Evolutionary conservation across 1,140 invertebrate species (phyloP).

Genomic region (Aradophagus sp.): DNA sequence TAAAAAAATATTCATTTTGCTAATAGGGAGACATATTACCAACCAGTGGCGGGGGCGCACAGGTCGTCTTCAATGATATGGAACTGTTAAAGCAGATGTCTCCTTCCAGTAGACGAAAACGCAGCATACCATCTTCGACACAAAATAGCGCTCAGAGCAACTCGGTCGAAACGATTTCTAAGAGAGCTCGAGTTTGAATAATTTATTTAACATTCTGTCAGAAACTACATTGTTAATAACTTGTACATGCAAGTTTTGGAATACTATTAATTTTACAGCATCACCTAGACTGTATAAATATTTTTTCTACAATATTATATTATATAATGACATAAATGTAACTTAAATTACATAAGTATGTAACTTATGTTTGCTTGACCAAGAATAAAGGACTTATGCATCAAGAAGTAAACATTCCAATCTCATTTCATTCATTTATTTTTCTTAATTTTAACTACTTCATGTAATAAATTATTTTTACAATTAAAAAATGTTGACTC

Average conservation of each 20-base stretch:
- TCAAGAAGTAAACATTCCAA: neutral
- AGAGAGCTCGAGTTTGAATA: constrained; percentile 63
- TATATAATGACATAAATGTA: neutral
- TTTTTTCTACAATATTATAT: neutral
- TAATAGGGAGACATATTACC: constrained; percentile 90
- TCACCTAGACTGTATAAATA: constrained; percentile 8
- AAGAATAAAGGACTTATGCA: constrained; percentile 13
- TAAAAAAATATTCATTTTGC: neutral
- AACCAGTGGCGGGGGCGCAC: constrained; percentile 93
- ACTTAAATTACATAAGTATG: constrained; percentile 4
- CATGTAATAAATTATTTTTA: constrained; percentile 52
- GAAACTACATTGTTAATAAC: constrained; percentile 17
- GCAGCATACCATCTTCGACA: constrained; percentile 58
- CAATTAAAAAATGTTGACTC: constrained; percentile 47
- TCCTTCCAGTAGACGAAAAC: constrained; percentile 76
- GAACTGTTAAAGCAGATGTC: constrained; percentile 92
- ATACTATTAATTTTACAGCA: constrained; percentile 1
- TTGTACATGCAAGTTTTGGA: constrained; percentile 11
- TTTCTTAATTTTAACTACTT: constrained; percentile 40
- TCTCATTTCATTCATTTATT: constrained; percentile 15
- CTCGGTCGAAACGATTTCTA: constrained; percentile 54
- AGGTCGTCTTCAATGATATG: constrained; percentile 96
- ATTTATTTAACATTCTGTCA: constrained; percentile 1
- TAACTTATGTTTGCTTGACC: constrained; percentile 7
- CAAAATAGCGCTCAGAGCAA: constrained; percentile 42